Conservation (phyloP, 2,797 vertebrate species). For the Silurus aristotelis region DNA sequence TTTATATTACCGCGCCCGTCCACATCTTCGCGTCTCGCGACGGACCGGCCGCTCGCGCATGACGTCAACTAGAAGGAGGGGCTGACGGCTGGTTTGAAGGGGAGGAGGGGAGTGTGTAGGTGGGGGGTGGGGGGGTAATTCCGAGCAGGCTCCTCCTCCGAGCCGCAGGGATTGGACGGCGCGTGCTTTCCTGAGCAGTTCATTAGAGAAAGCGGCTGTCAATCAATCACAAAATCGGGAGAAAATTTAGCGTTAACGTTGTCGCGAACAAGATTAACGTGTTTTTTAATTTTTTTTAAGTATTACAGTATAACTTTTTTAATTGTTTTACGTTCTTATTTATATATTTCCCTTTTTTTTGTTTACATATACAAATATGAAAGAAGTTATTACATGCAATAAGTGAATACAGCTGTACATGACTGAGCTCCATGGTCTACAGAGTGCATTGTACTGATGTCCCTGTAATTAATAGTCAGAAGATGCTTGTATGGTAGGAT, state of each 20-base stretch:
- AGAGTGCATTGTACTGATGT: neutral
- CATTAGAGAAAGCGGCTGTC: constrained; percentile 40
- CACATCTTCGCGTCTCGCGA: constrained; percentile 79
- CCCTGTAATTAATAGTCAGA: neutral
- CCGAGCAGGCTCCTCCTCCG: constrained; percentile 68
- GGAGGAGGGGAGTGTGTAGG: neutral
- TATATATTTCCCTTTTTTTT: no score
- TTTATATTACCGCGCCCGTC: constrained; percentile 75
- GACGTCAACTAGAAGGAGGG: constrained; percentile 75
- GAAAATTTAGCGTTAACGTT: constrained; percentile 10
- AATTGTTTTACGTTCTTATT: neutral
- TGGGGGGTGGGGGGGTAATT: constrained; percentile 39
- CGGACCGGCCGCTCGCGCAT: constrained; percentile 82
- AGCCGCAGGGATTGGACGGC: constrained; percentile 70
- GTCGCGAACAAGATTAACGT: neutral
- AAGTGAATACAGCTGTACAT: neutral
- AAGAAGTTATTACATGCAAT: neutral
- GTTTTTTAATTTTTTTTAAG: neutral
- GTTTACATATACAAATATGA: no score
- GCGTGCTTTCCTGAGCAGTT: constrained; percentile 22
- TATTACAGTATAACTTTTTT: neutral
- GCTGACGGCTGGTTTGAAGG: no score
- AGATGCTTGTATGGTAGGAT: neutral
- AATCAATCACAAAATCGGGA: constrained; percentile 23
- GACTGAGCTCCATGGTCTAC: neutral